phyloP scores from a whole-genome alignment of 2,113 vertebrate genomes.

The Phalacrocorax carbo region DNA sequence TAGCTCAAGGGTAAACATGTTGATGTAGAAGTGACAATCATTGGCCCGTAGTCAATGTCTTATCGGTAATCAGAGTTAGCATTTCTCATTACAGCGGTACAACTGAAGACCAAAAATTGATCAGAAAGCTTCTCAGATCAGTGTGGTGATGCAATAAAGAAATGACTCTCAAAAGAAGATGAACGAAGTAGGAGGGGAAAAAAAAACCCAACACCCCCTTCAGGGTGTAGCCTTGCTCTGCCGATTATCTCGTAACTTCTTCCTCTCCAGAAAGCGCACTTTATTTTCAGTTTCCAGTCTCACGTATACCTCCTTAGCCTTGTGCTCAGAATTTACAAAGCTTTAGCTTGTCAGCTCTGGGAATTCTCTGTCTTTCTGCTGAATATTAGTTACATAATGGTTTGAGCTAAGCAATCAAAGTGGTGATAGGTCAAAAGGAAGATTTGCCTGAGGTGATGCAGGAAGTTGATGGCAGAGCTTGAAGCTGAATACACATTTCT shows the following conservation, averaged over 20 bases:
- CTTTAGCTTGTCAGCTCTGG: conserved; percentile 52
- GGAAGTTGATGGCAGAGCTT: conserved; percentile 56
- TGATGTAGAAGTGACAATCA: not conserved
- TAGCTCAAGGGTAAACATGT: not conserved
- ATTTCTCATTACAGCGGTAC: not conserved
- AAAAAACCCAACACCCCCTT: not conserved
- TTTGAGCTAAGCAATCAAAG: conserved; percentile 61
- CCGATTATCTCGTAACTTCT: not conserved
- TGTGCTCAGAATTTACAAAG: conserved; percentile 49
- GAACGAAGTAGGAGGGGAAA: not conserved
- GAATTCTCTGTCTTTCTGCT: conserved; percentile 37
- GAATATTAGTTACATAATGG: conserved; percentile 66
- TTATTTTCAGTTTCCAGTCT: conserved; percentile 17
- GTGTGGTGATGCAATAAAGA: not conserved
- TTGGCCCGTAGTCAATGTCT: not conserved
- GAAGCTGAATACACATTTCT: conserved; percentile 48
- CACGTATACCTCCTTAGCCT: not conserved
- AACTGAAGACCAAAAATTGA: not conserved
- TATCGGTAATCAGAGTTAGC: not conserved
- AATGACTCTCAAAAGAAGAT: not conserved
- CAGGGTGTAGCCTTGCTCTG: not conserved
- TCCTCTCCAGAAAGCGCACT: conserved; percentile 13
- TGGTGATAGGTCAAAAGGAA: conserved; percentile 56
- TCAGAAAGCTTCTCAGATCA: not conserved
- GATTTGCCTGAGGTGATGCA: conserved; percentile 63